Evolutionary conservation across 1,140 invertebrate species (phyloP).

Genomic region (Apolygus lucorum): DNA sequence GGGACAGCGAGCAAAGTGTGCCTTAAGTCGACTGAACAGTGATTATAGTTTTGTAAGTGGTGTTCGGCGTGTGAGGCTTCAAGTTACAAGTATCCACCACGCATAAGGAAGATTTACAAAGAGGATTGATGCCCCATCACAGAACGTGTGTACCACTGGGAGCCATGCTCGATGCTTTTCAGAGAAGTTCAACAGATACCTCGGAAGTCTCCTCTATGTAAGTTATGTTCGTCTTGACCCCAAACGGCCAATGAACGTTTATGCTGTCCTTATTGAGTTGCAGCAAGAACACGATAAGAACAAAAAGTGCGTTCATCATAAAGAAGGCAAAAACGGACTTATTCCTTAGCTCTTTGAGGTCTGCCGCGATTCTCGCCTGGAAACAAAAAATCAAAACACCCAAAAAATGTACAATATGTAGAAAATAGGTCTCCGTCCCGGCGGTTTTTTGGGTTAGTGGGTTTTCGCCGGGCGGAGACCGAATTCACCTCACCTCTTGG

Average conservation of each 20-base stretch:
- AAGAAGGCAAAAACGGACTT: slow-evolving; percentile 96
- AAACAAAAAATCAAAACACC: slow-evolving; percentile 39
- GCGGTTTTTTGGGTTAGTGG: not conserved
- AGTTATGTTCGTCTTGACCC: slow-evolving; percentile 89
- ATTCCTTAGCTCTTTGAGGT: slow-evolving; percentile 87
- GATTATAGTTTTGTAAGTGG: too few species aligned
- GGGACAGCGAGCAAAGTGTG: too few species aligned
- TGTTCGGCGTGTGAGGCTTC: slow-evolving; percentile 7
- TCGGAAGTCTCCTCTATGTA: slow-evolving; percentile 82
- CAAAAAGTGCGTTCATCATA: slow-evolving; percentile 98
- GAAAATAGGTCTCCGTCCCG: slow-evolving; percentile 7
- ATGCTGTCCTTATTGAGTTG: slow-evolving; percentile 96
- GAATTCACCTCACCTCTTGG: slow-evolving; percentile 64
- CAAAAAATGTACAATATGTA: slow-evolving; percentile 17
- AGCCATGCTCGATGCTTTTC: slow-evolving; percentile 12
- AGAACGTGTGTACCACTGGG: not conserved
- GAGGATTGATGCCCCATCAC: not conserved
- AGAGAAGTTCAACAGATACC: slow-evolving; percentile 44
- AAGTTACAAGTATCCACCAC: slow-evolving; percentile 5
- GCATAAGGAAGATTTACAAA: slow-evolving; percentile 23
- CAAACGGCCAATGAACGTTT: slow-evolving; percentile 88
- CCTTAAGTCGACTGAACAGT: too few species aligned
- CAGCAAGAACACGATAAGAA: slow-evolving; percentile 94
- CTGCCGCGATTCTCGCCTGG: slow-evolving; percentile 75
- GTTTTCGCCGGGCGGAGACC: slow-evolving; percentile 16